Percentiles rank a stretch among this genome's conserved stretches.
These are phyloP conservation scores for Caenorhabditis angaria DNA, from an alignment of 2,888 invertebrate species.

Conservation along the genomic window DNA sequence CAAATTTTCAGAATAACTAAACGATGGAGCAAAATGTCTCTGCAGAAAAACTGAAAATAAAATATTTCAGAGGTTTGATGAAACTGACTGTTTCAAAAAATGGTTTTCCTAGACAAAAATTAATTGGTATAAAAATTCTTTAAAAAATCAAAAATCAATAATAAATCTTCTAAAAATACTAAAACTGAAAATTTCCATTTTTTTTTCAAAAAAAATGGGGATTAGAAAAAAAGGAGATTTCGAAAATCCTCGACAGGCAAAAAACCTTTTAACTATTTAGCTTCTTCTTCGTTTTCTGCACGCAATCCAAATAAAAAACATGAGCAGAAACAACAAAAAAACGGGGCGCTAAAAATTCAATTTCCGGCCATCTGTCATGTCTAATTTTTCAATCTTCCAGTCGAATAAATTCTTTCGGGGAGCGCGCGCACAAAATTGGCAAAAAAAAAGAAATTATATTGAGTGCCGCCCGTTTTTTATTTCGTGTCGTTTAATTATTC, in stretches of 20 bases:
- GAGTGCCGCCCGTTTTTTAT: neutral
- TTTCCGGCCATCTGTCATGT: neutral
- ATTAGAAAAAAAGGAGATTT: neutral
- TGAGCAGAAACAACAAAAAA: neutral
- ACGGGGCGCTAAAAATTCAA: neutral
- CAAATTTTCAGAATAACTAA: neutral
- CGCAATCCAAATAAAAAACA: too few relatives aligned
- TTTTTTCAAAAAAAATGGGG: neutral
- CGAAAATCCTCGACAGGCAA: neutral
- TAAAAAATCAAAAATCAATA: too few relatives aligned
- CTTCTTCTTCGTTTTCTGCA: too few relatives aligned
- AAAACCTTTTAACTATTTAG: too few relatives aligned
- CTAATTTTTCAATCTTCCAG: neutral
- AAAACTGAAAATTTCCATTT: too few relatives aligned
- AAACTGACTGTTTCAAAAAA: too few relatives aligned
- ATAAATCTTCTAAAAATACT: conserved; percentile 10
- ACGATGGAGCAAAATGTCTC: too few relatives aligned
- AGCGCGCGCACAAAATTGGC: too few relatives aligned
- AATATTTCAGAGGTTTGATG: too few relatives aligned
- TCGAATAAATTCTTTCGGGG: neutral
- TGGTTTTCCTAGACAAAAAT: too few relatives aligned
- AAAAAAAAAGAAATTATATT: conserved; percentile 1
- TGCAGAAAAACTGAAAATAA: too few relatives aligned
- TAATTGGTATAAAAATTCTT: too few relatives aligned
- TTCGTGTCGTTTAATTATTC: conserved; percentile 6